Percentiles rank a stretch among this genome's conserved stretches.
phyloP scores from a whole-genome alignment of 2,113 vertebrate species.

The Cyphomyrus discorhynchus region DNA sequence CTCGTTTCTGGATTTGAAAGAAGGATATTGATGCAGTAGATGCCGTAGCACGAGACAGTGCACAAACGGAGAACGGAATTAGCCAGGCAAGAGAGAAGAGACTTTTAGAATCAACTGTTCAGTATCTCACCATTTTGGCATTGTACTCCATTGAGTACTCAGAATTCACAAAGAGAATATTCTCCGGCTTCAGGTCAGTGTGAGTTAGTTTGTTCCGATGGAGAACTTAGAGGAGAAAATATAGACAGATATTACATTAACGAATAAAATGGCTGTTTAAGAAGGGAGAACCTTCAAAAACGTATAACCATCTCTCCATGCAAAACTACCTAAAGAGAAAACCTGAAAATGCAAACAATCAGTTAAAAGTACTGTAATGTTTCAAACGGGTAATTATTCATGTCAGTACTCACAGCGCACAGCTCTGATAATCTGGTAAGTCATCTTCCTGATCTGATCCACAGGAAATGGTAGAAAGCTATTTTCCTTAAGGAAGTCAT shows the following conservation, averaged over 20 bases:
- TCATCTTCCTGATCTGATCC: conserved; percentile 87
- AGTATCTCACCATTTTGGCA: conserved; percentile 70
- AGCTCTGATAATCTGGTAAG: conserved; percentile 82
- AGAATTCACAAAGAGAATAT: conserved; percentile 90
- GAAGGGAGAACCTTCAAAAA: background rate
- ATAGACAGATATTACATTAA: background rate
- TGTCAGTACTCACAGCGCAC: conserved; percentile 78
- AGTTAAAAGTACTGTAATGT: background rate
- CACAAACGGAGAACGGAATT: background rate
- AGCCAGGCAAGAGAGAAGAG: background rate
- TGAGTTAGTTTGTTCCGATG: conserved; percentile 92
- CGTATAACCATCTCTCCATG: background rate
- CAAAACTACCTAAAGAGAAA: background rate
- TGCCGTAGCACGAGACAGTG: background rate
- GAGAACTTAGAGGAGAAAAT: conserved; percentile 66
- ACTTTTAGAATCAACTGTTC: background rate
- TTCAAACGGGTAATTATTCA: background rate
- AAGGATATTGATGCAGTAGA: background rate
- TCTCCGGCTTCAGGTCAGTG: conserved; percentile 95
- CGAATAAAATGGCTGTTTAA: background rate
- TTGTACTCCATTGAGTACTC: conserved; percentile 84
- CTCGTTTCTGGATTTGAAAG: conserved; percentile 68
- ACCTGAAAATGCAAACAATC: background rate
- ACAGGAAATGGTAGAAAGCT: conserved; percentile 88
- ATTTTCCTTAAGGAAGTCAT: conserved; percentile 94